Percentiles rank a stretch among this genome's conserved stretches.
phyloP scores from a whole-genome alignment of 1,140 invertebrate genomes.

The Propsilocerus akamusi region DNA sequence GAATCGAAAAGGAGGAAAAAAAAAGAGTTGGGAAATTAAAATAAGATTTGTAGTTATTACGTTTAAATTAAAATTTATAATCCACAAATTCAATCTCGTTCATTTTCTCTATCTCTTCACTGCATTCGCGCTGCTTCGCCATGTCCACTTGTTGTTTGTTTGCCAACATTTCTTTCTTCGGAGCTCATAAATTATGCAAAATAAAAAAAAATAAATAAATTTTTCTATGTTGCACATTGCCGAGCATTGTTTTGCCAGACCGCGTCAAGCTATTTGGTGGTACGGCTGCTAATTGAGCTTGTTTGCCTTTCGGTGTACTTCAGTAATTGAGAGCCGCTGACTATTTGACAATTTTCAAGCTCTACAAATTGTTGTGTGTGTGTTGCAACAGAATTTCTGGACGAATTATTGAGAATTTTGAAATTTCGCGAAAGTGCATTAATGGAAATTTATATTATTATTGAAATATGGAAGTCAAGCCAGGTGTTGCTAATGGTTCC shows the following conservation, averaged over 20 bases:
- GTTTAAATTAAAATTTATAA: conserved; percentile 3
- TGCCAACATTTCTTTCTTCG: neutral
- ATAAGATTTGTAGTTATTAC: conserved; percentile 3
- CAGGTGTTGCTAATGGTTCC: neutral
- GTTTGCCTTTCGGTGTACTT: no score
- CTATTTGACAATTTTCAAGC: neutral
- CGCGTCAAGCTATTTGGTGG: no score
- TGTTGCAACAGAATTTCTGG: neutral
- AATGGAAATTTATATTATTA: neutral
- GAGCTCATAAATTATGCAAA: conserved; percentile 2
- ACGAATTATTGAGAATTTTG: neutral
- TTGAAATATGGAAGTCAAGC: neutral
- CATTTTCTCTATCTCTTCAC: no score
- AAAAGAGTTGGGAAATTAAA: neutral
- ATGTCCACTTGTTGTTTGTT: neutral
- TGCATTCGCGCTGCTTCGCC: neutral
- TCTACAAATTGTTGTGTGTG: neutral
- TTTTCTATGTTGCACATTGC: neutral
- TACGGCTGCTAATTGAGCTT: neutral
- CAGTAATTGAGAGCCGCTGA: no score
- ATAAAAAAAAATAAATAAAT: neutral
- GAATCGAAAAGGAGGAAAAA: no score
- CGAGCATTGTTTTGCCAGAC: neutral
- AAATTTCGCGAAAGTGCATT: neutral
- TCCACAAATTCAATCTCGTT: no score